Conservation (phyloP, 1,140 invertebrate genomes). For the Chlorops oryzae region DNA sequence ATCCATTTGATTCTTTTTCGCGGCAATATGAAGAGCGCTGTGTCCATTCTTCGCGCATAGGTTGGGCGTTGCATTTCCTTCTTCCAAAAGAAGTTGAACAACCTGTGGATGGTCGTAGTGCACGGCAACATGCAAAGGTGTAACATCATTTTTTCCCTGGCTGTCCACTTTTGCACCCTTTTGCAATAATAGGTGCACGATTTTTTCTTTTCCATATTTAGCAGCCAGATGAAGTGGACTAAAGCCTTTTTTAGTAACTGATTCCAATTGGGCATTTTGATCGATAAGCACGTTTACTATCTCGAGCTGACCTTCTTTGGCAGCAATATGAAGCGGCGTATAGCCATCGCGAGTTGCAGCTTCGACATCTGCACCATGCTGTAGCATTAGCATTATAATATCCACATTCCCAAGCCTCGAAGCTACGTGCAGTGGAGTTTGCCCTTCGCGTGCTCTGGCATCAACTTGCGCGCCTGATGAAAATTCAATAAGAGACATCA, state of each 20-base stretch:
- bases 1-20: slow-evolving; percentile 94
- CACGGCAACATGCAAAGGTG: slow-evolving; percentile 93
- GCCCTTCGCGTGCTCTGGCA: slow-evolving; percentile 84
- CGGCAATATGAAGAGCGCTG: slow-evolving; percentile 95
- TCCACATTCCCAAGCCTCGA: slow-evolving; percentile 87
- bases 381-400: slow-evolving; percentile 83
- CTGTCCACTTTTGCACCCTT: slow-evolving; percentile 84
- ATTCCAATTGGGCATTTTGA: slow-evolving; percentile 82
- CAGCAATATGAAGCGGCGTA: slow-evolving; percentile 94
- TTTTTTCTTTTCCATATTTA: slow-evolving; percentile 93
- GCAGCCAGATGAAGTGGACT: slow-evolving; percentile 94
- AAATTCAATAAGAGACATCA: too few species aligned
- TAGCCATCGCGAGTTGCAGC: slow-evolving; percentile 90
- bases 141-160: slow-evolving; percentile 96
- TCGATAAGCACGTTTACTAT: slow-evolving; percentile 88
- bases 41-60: slow-evolving; percentile 97
- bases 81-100: slow-evolving; percentile 82
- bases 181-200: slow-evolving; percentile 82
- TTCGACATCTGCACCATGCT: slow-evolving; percentile 83
- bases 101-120: slow-evolving; percentile 97
- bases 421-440: slow-evolving; percentile 91
- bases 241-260: slow-evolving; percentile 94
- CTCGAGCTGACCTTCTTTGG: slow-evolving; percentile 80
- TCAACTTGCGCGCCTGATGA: slow-evolving; percentile 95
- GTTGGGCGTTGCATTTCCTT: slow-evolving; percentile 92